These are phyloP conservation scores for Macropis europaea DNA, from an alignment of 2,888 invertebrate species.

Conservation along the genomic window DNA sequence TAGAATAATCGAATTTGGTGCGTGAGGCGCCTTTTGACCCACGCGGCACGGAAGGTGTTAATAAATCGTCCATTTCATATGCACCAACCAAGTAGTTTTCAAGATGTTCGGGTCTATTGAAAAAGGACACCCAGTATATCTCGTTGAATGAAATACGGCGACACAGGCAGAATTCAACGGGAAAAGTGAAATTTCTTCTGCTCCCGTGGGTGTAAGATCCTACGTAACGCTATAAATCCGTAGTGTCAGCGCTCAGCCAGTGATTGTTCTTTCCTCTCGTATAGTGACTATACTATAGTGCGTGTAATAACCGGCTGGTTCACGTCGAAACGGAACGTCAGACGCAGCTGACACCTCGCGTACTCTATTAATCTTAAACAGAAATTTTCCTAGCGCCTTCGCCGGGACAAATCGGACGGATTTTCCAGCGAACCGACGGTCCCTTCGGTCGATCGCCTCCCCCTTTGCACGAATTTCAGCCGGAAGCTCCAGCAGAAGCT, in stretches of 20 bases:
- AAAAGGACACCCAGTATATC: too few relatives aligned
- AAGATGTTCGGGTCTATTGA: too few relatives aligned
- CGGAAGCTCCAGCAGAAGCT: constrained; percentile 41
- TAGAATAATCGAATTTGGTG: too few relatives aligned
- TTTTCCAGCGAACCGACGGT: neutral
- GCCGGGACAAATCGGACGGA: constrained; percentile 9
- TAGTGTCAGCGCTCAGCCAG: constrained; percentile 15
- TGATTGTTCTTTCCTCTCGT: constrained; percentile 32
- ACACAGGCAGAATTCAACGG: neutral
- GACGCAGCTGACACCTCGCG: constrained; percentile 27
- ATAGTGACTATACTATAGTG: constrained; percentile 35
- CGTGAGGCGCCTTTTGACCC: too few relatives aligned
- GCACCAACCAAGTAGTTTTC: neutral
- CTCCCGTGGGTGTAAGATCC: constrained; percentile 6
- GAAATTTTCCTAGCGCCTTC: constrained; percentile 26
- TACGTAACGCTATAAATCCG: constrained; percentile 33
- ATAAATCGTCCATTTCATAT: too few relatives aligned
- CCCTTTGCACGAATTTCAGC: constrained; percentile 34
- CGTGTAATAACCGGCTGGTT: constrained; percentile 35
- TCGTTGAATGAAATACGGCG: too few relatives aligned
- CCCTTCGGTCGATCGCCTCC: constrained; percentile 11
- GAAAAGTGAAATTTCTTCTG: constrained; percentile 5
- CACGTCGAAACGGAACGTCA: constrained; percentile 33
- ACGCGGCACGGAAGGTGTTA: too few relatives aligned
- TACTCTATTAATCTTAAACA: constrained; percentile 34